Evolutionary conservation across 2,888 invertebrate genomes (phyloP).

Genomic region (Tetrapedia diversipes): DNA sequence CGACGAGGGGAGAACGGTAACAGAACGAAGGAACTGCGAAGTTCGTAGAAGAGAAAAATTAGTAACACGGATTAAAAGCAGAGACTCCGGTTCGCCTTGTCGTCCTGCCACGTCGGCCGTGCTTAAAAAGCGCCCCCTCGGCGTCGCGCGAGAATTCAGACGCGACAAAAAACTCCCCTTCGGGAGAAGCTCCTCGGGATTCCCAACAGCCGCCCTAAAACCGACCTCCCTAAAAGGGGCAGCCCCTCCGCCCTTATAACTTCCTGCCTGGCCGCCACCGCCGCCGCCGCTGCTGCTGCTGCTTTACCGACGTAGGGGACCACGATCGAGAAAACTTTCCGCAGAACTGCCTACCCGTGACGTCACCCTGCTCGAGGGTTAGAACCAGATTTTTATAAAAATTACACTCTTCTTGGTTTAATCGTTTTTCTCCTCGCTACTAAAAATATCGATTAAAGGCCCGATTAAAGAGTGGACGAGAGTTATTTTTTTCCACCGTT

Average conservation of each 20-base stretch:
- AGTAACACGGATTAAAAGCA: constrained; percentile 48
- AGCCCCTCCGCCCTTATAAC: constrained; percentile 42
- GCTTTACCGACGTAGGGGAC: constrained; percentile 66
- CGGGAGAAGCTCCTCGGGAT: constrained; percentile 47
- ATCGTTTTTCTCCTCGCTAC: not conserved
- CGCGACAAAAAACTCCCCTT: constrained; percentile 73
- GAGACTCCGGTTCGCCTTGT: constrained; percentile 9
- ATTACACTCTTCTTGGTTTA: not conserved
- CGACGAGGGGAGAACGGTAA: not conserved
- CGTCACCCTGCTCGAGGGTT: constrained; percentile 13
- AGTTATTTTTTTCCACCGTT: too few relatives aligned
- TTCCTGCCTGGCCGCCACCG: constrained; percentile 44
- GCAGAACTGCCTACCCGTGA: constrained; percentile 12
- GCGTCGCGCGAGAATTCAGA: constrained; percentile 74
- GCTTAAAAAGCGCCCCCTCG: constrained; percentile 75
- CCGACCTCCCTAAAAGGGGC: constrained; percentile 53
- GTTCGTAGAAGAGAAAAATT: constrained; percentile 32
- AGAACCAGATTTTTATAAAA: not conserved
- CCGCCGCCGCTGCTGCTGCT: too few relatives aligned
- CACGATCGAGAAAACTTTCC: constrained; percentile 50
- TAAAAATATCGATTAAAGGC: too few relatives aligned
- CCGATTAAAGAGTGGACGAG: too few relatives aligned
- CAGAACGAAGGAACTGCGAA: not conserved
- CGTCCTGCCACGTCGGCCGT: constrained; percentile 54
- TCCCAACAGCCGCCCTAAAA: constrained; percentile 60